Base-by-base conservation (phyloP, 2,797 vertebrate genomes). In the Anabacerthia variegaticeps region DNA sequence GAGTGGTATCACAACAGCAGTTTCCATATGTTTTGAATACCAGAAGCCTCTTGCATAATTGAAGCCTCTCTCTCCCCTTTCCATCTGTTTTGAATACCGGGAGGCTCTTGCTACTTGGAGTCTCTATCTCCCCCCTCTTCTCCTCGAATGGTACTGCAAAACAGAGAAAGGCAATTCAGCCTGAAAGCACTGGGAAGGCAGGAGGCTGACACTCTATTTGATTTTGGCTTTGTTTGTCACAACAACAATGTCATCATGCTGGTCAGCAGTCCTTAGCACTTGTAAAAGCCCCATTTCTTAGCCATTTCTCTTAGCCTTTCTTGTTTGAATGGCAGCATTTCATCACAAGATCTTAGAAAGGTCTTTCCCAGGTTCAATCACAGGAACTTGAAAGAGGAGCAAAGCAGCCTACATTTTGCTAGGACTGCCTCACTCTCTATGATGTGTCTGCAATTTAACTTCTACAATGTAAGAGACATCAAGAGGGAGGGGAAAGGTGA, bases 281-380 rank as follows among this genome's bases (percentile, higher is more conserved):
- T 77, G 54, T 90, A 76, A 92, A 87, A 93, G 32, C 49, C 32
- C 14, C 32, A 14, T 79, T 96, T 88, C 80, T 88, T 77, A 78
- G 15, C 46, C 18, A 59, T 87, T 88, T 91, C 78, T 79, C 22
- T 62, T 71, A 82, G 69, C 59, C 61, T 87, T 87, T 95, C 58
- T 85, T 74, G 36, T 87, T 59, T 88, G 93, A 97, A 72, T 91
- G 79, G 75, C 75, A 89, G 66, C 63, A 68, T 93, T 96, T 96
- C 89, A 93, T 96, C 88, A 86, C 56, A 85, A 85, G 82, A 96
- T 92, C 88, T 92, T 69, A 92, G 82, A 72, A 93, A 84, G 76
- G 58, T 94, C 83, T 94, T 93, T 86, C 54, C 80, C 41, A 75
- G 36, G 74, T 93, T 95, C 85, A 93, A 82, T 93, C 75, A 78